Evolutionary conservation across 92 coral and sea anemone species (phyloP).

Genomic region (Meandrina meandrites): DNA sequence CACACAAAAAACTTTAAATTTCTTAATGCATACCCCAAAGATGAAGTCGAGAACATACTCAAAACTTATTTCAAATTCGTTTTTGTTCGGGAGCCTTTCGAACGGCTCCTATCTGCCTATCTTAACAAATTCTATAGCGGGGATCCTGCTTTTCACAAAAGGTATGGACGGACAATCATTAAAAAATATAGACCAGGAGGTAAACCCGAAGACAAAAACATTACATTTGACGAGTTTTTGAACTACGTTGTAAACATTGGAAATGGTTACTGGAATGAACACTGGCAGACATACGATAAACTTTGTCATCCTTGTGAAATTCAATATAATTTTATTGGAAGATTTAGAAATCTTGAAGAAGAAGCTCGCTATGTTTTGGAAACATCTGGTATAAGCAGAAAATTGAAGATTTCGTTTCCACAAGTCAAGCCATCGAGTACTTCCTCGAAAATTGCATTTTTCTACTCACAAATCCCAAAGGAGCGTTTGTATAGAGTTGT

Average conservation of each 20-base stretch:
- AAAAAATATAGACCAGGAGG: conserved; percentile 30
- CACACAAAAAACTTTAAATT: no score
- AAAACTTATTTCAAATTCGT: conserved; percentile 61
- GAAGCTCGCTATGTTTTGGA: conserved; percentile 54
- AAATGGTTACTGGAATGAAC: conserved; percentile 48
- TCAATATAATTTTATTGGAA: conserved; percentile 64
- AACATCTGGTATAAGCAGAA: conserved; percentile 27
- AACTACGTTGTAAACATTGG: conserved; percentile 47
- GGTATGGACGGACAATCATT: conserved; percentile 55
- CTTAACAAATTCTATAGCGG: conserved; percentile 61
- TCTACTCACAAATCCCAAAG: conserved; percentile 49
- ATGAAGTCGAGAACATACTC: no score
- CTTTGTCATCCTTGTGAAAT: conserved; percentile 69
- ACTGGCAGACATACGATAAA: conserved; percentile 64
- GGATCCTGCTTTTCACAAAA: conserved; percentile 41
- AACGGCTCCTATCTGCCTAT: conserved; percentile 66
- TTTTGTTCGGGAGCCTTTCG: conserved; percentile 76
- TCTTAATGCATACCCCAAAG: no score
- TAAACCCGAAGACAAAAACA: conserved; percentile 24
- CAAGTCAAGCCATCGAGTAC: conserved; percentile 41
- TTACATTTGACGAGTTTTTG: conserved; percentile 61
- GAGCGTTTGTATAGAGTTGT: conserved; percentile 38
- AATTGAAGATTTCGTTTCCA: conserved; percentile 53
- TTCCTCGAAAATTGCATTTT: not conserved
- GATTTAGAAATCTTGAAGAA: conserved; percentile 53